phyloP scores from a whole-genome alignment of 2,113 vertebrate species.

The Ranitomeya imitator region DNA sequence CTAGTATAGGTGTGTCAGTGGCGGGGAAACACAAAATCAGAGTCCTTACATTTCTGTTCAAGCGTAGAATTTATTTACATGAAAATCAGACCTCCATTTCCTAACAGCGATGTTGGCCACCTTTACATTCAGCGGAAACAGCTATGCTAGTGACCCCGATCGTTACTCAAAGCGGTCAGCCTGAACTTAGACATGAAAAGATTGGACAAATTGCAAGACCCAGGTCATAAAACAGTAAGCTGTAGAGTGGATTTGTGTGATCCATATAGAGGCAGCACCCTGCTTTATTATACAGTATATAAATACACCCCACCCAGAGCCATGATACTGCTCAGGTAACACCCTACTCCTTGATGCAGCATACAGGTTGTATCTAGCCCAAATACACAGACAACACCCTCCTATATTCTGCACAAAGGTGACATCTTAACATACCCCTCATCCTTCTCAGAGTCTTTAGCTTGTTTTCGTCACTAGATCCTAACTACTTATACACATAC shows the following conservation, averaged over 20 bases:
- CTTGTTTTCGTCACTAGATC: neutral
- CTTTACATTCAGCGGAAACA: too few species aligned
- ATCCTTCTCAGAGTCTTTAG: neutral
- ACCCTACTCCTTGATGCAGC: slow-evolving; percentile 29
- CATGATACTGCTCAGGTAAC: slow-evolving; percentile 30
- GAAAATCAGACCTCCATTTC: too few species aligned
- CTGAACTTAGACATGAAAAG: neutral
- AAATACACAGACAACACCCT: slow-evolving; percentile 23
- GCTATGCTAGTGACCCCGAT: neutral
- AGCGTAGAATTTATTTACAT: too few species aligned
- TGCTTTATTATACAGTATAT: slow-evolving; percentile 42
- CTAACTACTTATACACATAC: neutral
- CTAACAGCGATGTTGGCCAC: too few species aligned
- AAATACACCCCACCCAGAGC: slow-evolving; percentile 41
- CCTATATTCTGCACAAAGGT: slow-evolving; percentile 18
- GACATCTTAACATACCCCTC: neutral
- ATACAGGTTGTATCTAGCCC: slow-evolving; percentile 37
- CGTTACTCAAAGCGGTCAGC: neutral
- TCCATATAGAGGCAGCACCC: slow-evolving; percentile 33
- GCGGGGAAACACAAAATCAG: too few species aligned
- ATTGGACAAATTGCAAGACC: neutral
- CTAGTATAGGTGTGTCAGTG: too few species aligned
- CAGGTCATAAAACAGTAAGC: neutral
- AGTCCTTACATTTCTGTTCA: too few species aligned
- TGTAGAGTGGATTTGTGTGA: neutral